A percentile compares a stretch with the other conserved stretches of the same genome.
Evolutionary conservation across 2,888 invertebrate species (phyloP).

Genomic region (Cepaea hortensis): DNA sequence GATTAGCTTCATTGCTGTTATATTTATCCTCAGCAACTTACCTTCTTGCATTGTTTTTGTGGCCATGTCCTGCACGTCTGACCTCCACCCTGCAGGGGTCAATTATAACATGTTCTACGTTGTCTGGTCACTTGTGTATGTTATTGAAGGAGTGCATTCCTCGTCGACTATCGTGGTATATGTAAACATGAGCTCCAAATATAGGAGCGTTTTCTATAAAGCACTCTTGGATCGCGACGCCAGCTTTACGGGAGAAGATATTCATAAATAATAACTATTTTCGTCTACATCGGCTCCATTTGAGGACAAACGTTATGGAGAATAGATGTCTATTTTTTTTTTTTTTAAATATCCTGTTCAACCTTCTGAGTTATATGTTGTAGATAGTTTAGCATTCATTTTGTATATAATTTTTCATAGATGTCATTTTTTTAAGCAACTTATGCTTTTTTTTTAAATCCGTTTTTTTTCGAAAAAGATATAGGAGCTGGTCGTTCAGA

Average conservation of each 20-base stretch:
- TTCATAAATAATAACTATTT: not conserved
- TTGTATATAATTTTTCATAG: too few species aligned
- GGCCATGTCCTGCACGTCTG: not conserved
- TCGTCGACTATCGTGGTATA: constrained; percentile 21
- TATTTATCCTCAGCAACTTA: constrained; percentile 32
- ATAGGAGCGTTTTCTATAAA: not conserved
- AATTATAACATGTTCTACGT: constrained; percentile 35
- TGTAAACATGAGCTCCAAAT: constrained; percentile 32
- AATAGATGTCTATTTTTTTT: too few species aligned
- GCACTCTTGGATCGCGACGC: not conserved
- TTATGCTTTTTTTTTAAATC: too few species aligned
- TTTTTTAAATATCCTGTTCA: too few species aligned
- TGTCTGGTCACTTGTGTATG: constrained; percentile 18
- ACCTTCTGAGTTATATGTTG: too few species aligned
- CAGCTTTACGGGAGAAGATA: not conserved
- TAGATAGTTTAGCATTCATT: too few species aligned
- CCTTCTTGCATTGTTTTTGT: constrained; percentile 28
- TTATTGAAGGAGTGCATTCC: constrained; percentile 16
- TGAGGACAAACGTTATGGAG: not conserved
- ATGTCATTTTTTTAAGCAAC: too few species aligned
- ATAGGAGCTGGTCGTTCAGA: too few species aligned
- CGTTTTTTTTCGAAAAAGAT: too few species aligned
- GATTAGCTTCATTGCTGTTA: not conserved
- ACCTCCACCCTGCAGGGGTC: constrained; percentile 16
- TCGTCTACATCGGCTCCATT: not conserved